Percentiles rank a stretch among this genome's conserved stretches.
Evolutionary conservation across 1,140 invertebrate species (phyloP).

Genomic region (Ptiloglossa arizonensis): DNA sequence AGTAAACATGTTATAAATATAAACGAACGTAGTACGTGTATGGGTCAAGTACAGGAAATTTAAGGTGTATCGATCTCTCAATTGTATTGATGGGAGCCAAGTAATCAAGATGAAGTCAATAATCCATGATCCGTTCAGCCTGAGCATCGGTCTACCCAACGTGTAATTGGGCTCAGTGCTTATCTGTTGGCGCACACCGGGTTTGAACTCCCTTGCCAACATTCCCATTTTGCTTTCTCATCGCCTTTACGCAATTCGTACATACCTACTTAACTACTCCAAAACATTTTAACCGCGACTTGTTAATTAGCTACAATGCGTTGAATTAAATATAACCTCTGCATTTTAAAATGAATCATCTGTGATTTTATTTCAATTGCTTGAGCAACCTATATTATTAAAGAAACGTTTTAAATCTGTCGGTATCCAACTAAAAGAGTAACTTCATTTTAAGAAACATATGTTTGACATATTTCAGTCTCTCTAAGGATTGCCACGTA

Average conservation of each 20-base stretch:
- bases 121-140: conserved; percentile 79
- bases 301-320: conserved; percentile 18
- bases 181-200: conserved; percentile 76
- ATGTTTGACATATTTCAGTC: too few relatives aligned
- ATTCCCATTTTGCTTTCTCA: conserved; percentile 21
- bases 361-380: not conserved
- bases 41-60: conserved; percentile 37
- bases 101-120: conserved; percentile 76
- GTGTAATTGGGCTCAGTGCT: conserved; percentile 80
- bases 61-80: conserved; percentile 60
- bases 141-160: conserved; percentile 68
- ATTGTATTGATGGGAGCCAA: conserved; percentile 56
- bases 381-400: not conserved
- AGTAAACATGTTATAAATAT: not conserved
- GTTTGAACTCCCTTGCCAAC: conserved; percentile 55
- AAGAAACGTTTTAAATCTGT: not conserved
- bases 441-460: too few relatives aligned
- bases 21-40: not conserved
- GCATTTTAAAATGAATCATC: not conserved
- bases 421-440: too few relatives aligned
- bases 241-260: conserved; percentile 44
- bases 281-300: conserved; percentile 17
- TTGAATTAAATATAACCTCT: not conserved
- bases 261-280: conserved; percentile 47
- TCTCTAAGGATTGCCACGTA: too few relatives aligned